A percentile compares a stretch with the other conserved stretches of the same genome.
phyloP scores from a whole-genome alignment of 2,888 invertebrate species.

The Rhaphigaster nebulosa region DNA sequence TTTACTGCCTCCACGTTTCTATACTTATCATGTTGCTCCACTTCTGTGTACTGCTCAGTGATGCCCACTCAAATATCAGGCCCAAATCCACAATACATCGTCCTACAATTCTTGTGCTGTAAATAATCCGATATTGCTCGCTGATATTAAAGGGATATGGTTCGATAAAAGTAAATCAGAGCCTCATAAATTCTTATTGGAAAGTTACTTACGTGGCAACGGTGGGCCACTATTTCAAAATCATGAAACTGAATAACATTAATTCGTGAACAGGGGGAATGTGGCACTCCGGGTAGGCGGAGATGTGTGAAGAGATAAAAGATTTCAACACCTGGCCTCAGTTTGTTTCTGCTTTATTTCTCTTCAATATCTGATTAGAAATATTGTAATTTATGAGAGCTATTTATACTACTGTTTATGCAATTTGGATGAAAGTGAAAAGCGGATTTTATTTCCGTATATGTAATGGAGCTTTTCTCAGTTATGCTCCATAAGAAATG shows the following conservation, averaged over 20 bases:
- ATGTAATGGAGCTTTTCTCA: not conserved
- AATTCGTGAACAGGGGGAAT: conserved; percentile 5
- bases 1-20: not conserved
- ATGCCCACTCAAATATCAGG: not conserved
- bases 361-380: conserved; percentile 34
- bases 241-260: conserved; percentile 24
- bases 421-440: not conserved
- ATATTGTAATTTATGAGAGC: not conserved
- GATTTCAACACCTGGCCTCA: conserved; percentile 35
- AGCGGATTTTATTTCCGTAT: not conserved
- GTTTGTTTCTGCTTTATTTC: conserved; percentile 32
- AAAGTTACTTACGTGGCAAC: conserved; percentile 18
- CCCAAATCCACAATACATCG: not conserved
- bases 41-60: not conserved
- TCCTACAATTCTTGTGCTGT: not conserved
- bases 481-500: not conserved
- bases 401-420: not conserved
- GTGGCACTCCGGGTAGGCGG: conserved; percentile 25
- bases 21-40: not conserved
- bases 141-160: not conserved
- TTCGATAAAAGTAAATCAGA: conserved; percentile 28
- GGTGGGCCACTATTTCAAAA: conserved; percentile 16
- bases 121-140: not conserved
- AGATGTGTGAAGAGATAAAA: conserved; percentile 32
- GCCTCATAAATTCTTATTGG: conserved; percentile 28